phyloP scores from a whole-genome alignment of 53 echinoderm and acorn worm genomes.

The Antedon mediterranea region DNA sequence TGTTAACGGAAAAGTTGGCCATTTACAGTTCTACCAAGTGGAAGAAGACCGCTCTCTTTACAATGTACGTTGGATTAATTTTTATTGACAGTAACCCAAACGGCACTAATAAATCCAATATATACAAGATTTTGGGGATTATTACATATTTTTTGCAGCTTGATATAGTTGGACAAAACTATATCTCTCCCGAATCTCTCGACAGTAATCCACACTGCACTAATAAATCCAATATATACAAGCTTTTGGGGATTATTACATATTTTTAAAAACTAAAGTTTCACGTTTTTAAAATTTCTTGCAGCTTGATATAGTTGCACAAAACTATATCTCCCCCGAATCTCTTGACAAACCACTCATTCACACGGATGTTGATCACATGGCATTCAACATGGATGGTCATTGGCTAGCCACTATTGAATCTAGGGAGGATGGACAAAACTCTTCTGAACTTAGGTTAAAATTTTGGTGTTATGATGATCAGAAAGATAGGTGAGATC shows the following conservation, averaged over 20 bases:
- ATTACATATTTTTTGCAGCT: constrained; percentile 24
- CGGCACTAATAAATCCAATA: no score
- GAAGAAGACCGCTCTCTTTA: constrained; percentile 52
- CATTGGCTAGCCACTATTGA: constrained; percentile 81
- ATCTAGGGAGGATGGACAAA: constrained; percentile 47
- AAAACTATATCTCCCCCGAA: constrained; percentile 69
- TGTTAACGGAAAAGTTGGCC: constrained; percentile 60
- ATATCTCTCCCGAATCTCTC: constrained; percentile 50
- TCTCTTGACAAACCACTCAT: constrained; percentile 44
- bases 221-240: no score
- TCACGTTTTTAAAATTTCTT: not conserved
- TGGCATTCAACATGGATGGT: constrained; percentile 51
- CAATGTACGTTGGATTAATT: constrained; percentile 86
- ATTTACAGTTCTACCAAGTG: constrained; percentile 81
- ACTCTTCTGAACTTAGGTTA: constrained; percentile 47
- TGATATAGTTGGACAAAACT: constrained; percentile 76
- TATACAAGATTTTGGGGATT: no score
- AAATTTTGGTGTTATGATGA: constrained; percentile 81
- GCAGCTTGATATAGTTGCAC: constrained; percentile 75
- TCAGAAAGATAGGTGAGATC: constrained; percentile 58
- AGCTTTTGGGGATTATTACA: no score
- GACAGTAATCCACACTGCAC: no score
- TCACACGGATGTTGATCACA: constrained; percentile 68
- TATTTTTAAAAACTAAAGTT: no score
- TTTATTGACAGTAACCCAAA: no score